A percentile compares a stretch with the other conserved stretches of the same genome.
Conservation (phyloP, 2,888 invertebrate species). For the Drosophila pseudotalamancana region DNA sequence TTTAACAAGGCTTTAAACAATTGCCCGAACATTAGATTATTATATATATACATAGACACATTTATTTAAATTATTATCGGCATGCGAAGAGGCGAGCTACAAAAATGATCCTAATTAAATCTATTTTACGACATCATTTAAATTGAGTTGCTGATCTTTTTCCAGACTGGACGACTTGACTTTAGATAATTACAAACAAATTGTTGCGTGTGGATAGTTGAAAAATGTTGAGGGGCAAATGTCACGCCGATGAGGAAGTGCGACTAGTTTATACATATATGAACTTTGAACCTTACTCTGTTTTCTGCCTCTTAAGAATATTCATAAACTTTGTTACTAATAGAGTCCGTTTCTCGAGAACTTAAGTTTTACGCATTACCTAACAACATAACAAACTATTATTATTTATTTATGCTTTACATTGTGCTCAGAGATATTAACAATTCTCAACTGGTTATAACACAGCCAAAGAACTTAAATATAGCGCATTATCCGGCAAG, state of each 20-base stretch:
- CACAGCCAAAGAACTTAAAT: background rate
- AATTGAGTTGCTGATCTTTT: conserved; percentile 10
- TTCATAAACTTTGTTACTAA: background rate
- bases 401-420: too few species aligned
- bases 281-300: background rate
- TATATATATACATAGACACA: background rate
- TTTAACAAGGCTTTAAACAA: conserved; percentile 2
- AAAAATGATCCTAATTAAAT: conserved; percentile 3
- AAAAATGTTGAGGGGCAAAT: conserved; percentile 3
- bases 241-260: conserved; percentile 25
- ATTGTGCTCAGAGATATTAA: background rate
- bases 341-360: background rate
- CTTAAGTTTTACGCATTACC: background rate
- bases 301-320: background rate
- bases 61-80: conserved; percentile 11
- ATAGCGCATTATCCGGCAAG: too few species aligned
- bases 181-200: too few species aligned
- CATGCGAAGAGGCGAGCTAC: conserved; percentile 30
- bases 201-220: background rate
- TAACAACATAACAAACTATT: background rate
- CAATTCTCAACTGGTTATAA: background rate
- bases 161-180: conserved; percentile 3
- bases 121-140: conserved; percentile 6
- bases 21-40: conserved; percentile 7
- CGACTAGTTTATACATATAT: background rate